A percentile compares a stretch with the other conserved stretches of the same genome.
Evolutionary conservation across 2,888 invertebrate genomes (phyloP).

Genomic region (Chymomyza fuscimana): DNA sequence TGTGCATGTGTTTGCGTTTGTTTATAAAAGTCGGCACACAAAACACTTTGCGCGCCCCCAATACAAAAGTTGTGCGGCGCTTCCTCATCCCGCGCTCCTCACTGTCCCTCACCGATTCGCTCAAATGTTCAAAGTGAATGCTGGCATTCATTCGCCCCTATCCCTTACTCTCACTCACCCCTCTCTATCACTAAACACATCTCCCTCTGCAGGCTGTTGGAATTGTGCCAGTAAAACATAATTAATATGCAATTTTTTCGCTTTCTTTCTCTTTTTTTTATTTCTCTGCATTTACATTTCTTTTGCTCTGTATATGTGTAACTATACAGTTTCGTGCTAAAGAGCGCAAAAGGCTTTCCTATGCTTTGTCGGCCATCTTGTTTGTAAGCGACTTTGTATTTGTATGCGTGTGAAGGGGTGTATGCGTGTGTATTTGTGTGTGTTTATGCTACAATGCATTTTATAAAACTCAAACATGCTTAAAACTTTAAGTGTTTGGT

Average conservation of each 20-base stretch:
- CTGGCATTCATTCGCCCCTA: constrained; percentile 17
- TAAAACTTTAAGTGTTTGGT: constrained; percentile 64
- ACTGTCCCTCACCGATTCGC: neutral
- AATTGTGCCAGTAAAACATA: constrained; percentile 72
- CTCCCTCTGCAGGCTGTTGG: constrained; percentile 25
- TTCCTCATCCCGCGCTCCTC: neutral
- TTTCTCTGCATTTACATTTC: constrained; percentile 13
- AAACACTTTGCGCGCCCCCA: constrained; percentile 69
- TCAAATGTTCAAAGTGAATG: constrained; percentile 57
- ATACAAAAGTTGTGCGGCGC: constrained; percentile 32
- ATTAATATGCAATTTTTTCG: constrained; percentile 68
- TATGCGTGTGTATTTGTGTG: constrained; percentile 40
- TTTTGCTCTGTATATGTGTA: constrained; percentile 26
- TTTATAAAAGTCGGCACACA: constrained; percentile 16
- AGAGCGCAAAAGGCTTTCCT: constrained; percentile 35
- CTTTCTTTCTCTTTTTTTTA: constrained; percentile 35
- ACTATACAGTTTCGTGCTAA: constrained; percentile 21
- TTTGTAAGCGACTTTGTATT: constrained; percentile 37
- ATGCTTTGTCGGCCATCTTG: constrained; percentile 64
- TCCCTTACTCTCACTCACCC: neutral
- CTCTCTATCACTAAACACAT: neutral
- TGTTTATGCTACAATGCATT: constrained; percentile 69
- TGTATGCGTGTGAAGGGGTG: constrained; percentile 11
- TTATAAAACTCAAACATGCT: constrained; percentile 67
- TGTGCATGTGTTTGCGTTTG: constrained; percentile 45